Evolutionary conservation across 2,888 invertebrate species (phyloP).

Genomic region (Scelioninae gen. 1): DNA sequence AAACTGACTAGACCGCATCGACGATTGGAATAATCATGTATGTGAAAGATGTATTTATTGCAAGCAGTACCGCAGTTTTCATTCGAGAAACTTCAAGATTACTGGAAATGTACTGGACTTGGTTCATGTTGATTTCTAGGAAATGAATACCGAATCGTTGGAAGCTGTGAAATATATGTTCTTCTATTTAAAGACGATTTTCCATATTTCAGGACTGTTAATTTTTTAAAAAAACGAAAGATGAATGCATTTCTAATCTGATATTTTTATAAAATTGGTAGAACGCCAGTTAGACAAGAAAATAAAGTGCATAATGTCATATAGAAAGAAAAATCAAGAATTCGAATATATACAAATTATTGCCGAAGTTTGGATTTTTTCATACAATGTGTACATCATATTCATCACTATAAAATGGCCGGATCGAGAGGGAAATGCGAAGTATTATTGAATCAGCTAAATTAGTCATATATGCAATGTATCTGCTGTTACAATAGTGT

Average conservation of each 20-base stretch:
- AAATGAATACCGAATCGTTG: not conserved
- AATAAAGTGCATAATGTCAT: not conserved
- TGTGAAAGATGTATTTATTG: constrained; percentile 4
- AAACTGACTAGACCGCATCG: not conserved
- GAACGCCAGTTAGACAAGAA: not conserved
- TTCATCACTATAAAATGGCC: not conserved
- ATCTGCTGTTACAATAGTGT: constrained; percentile 4
- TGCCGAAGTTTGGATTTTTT: not conserved
- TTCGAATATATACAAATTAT: too few relatives aligned
- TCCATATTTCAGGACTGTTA: not conserved
- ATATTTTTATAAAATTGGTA: not conserved
- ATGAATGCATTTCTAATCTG: not conserved
- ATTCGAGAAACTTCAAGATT: not conserved
- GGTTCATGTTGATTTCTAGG: not conserved
- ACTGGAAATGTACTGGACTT: not conserved
- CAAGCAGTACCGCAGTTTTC: not conserved
- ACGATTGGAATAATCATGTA: not conserved
- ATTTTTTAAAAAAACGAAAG: not conserved
- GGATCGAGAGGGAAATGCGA: not conserved
- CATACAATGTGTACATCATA: not conserved
- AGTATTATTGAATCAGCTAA: constrained; percentile 19
- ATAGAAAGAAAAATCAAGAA: not conserved
- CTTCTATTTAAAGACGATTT: constrained; percentile 3
- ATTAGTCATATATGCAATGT: not conserved
- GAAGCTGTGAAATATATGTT: not conserved